These are phyloP conservation scores for Microtus montanus DNA, from an alignment of 2,113 vertebrate genomes.

Conservation along the genomic window DNA sequence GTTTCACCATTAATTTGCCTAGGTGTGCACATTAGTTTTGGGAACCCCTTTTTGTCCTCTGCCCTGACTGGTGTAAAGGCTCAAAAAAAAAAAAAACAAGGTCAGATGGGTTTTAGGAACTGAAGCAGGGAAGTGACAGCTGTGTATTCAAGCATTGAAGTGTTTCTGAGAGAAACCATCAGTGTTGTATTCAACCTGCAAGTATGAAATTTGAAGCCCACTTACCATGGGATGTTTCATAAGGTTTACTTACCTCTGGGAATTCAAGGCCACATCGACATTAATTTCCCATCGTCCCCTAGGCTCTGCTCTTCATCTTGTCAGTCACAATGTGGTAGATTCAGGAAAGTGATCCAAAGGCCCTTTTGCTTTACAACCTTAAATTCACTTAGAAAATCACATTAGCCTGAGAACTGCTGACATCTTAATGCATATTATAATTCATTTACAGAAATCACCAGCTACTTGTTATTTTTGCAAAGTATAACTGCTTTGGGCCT, in stretches of 20 bases:
- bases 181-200: constrained; percentile 73
- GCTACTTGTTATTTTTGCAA: constrained; percentile 49
- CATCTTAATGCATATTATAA: constrained; percentile 2
- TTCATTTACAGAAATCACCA: constrained; percentile 27
- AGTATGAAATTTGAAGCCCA: constrained; percentile 81
- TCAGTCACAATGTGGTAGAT: constrained; percentile 71
- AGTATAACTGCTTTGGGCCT: background rate
- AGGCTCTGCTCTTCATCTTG: constrained; percentile 81
- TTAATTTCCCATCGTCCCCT: constrained; percentile 79
- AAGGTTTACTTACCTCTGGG: constrained; percentile 82
- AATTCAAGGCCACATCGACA: constrained; percentile 83
- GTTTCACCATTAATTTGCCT: constrained; percentile 13
- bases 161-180: constrained; percentile 77
- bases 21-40: background rate
- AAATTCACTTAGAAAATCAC: constrained; percentile 56
- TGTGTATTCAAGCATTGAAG: constrained; percentile 72
- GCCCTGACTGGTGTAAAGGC: constrained; percentile 31
- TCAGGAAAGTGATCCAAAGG: constrained; percentile 58
- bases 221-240: constrained; percentile 79
- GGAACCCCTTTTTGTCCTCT: background rate
- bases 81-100: constrained; percentile 11
- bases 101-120: constrained; percentile 68
- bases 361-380: constrained; percentile 35
- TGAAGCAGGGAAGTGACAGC: constrained; percentile 71
- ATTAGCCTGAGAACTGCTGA: constrained; percentile 49